Evolutionary conservation across 2,113 vertebrate species (phyloP).

Genomic region (Callospermophilus lateralis): DNA sequence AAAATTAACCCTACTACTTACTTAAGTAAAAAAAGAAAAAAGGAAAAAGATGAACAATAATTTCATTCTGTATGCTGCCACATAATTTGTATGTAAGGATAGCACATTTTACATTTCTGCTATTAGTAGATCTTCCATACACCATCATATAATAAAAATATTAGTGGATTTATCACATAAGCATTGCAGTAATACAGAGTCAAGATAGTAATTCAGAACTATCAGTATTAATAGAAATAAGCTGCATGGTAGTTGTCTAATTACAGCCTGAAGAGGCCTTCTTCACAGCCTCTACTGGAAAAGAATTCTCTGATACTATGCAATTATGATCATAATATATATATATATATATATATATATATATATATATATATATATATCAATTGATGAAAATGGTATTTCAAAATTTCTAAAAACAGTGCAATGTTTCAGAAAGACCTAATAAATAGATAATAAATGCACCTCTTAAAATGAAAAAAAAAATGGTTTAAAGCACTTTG

Average conservation of each 20-base stretch:
- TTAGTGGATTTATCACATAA: slow-evolving; percentile 3
- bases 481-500: slow-evolving; percentile 51
- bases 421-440: not conserved
- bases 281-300: not conserved
- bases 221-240: slow-evolving; percentile 27
- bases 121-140: not conserved
- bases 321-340: slow-evolving; percentile 1
- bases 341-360: too few species aligned
- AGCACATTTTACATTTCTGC: slow-evolving; percentile 16
- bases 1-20: not conserved
- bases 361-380: too few species aligned
- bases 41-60: not conserved
- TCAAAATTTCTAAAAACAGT: slow-evolving; percentile 26
- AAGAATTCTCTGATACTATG: not conserved
- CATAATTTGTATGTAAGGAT: not conserved
- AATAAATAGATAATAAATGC: slow-evolving; percentile 60
- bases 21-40: not conserved
- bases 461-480: slow-evolving; percentile 27
- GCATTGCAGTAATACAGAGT: slow-evolving; percentile 20
- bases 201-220: slow-evolving; percentile 27
- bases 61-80: not conserved
- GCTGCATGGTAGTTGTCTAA: not conserved
- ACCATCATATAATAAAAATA: slow-evolving; percentile 21
- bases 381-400: not conserved
- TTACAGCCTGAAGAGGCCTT: not conserved